These are phyloP conservation scores for Rhabditoides inermis DNA, from an alignment of 2,888 invertebrate genomes.

Conservation along the genomic window DNA sequence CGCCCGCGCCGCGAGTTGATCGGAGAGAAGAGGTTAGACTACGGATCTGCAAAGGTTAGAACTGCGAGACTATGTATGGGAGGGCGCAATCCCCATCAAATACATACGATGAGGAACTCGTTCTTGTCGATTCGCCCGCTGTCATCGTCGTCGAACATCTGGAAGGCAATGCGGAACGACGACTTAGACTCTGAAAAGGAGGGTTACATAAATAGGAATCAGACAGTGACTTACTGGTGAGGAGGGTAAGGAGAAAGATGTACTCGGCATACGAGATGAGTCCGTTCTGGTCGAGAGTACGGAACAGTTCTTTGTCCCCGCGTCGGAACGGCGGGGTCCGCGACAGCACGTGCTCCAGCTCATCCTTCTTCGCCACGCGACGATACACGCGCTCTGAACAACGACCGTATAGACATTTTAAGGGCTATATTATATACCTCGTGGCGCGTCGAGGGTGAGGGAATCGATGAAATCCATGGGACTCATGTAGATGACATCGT, in stretches of 20 bases:
- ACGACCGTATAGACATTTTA: no score
- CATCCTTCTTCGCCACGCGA: constrained; percentile 40
- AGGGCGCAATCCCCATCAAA: neutral
- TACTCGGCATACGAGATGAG: constrained; percentile 96
- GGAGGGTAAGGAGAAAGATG: constrained; percentile 83
- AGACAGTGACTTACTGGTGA: constrained; percentile 75
- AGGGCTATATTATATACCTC: constrained; percentile 54
- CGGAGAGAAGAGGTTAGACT: constrained; percentile 36
- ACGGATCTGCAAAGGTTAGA: constrained; percentile 24
- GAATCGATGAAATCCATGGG: constrained; percentile 96
- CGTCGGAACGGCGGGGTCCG: constrained; percentile 38
- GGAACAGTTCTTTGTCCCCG: constrained; percentile 65
- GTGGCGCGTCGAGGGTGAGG: constrained; percentile 83
- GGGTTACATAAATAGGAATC: neutral
- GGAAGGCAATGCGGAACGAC: constrained; percentile 93
- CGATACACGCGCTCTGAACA: constrained; percentile 46
- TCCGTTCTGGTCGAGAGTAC: constrained; percentile 79
- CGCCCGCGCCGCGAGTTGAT: constrained; percentile 18
- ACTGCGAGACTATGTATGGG: neutral
- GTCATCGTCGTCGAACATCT: constrained; percentile 98
- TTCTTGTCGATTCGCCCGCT: constrained; percentile 91
- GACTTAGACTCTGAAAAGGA: constrained; percentile 75
- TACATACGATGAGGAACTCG: constrained; percentile 91
- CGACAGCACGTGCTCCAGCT: constrained; percentile 35
- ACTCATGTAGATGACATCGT: constrained; percentile 92